These are phyloP conservation scores for Chitala chitala DNA, from an alignment of 2,113 vertebrate genomes.

Conservation along the genomic window DNA sequence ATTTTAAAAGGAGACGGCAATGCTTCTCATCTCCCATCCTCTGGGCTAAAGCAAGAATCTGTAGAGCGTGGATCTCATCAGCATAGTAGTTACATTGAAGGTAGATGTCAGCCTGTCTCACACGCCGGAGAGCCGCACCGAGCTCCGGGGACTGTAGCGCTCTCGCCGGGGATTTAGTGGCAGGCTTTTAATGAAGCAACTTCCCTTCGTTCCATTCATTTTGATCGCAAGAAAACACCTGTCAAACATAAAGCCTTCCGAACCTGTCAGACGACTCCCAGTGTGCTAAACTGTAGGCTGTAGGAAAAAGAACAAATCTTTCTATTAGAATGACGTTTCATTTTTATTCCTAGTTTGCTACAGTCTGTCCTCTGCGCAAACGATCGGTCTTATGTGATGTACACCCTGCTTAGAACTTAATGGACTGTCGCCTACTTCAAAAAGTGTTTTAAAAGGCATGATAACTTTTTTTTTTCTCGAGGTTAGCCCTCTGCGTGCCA, in stretches of 20 bases:
- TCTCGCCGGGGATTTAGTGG: not conserved
- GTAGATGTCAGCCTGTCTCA: not conserved
- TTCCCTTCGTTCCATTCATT: not conserved
- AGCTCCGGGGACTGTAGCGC: not conserved
- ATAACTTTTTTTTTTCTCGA: too few relatives aligned
- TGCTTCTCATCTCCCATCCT: not conserved
- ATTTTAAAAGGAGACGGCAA: not conserved
- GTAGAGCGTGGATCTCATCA: not conserved
- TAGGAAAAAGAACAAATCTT: not conserved
- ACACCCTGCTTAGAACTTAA: too few relatives aligned
- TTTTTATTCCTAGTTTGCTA: too few relatives aligned
- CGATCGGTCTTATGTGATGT: too few relatives aligned
- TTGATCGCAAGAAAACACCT: conserved; percentile 15
- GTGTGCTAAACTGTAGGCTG: not conserved
- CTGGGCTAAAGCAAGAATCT: not conserved
- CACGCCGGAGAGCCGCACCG: not conserved
- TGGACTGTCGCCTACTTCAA: too few relatives aligned
- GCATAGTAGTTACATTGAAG: not conserved
- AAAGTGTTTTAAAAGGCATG: too few relatives aligned
- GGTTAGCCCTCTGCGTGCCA: too few relatives aligned
- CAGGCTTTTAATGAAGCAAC: not conserved
- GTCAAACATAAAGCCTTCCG: not conserved
- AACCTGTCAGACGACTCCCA: not conserved
- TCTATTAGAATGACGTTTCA: not conserved
- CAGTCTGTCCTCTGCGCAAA: too few relatives aligned